Evolutionary conservation across 2,888 invertebrate species (phyloP).

Genomic region (Caenorhabditis becei): DNA sequence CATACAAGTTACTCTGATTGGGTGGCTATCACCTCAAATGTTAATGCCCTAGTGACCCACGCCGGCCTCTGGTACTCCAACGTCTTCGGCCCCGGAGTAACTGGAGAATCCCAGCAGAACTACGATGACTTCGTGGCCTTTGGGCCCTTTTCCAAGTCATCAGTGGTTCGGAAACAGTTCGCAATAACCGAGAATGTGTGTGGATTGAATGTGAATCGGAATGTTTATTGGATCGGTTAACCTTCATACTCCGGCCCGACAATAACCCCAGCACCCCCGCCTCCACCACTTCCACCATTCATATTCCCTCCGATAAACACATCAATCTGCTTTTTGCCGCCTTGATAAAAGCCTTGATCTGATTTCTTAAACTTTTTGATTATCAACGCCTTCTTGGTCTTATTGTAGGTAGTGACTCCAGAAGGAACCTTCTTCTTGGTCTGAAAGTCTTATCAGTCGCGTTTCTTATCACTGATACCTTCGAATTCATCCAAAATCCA

Average conservation of each 20-base stretch:
- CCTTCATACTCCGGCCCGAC: too few relatives aligned
- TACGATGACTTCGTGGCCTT: neutral
- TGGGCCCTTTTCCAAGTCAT: neutral
- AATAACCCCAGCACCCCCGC: too few relatives aligned
- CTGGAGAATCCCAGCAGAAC: neutral
- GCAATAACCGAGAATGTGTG: neutral
- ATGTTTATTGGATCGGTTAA: neutral
- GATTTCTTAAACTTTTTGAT: conserved; percentile 8
- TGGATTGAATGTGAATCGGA: neutral
- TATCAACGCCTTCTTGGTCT: conserved; percentile 30
- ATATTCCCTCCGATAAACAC: too few relatives aligned
- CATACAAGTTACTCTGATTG: neutral
- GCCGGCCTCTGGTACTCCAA: neutral
- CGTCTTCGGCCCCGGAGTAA: neutral
- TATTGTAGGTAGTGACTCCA: conserved; percentile 19
- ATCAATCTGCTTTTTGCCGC: too few relatives aligned
- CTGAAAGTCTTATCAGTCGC: too few relatives aligned
- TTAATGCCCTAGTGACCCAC: too few relatives aligned
- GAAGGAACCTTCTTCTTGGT: conserved; percentile 18
- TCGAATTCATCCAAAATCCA: too few relatives aligned
- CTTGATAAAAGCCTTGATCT: too few relatives aligned
- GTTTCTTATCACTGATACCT: too few relatives aligned
- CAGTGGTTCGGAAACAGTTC: neutral
- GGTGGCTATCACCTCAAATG: too few relatives aligned
- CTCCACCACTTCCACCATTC: too few relatives aligned